Base-by-base conservation (phyloP, 1,140 invertebrate genomes). In the Drosophila subobscura region DNA sequence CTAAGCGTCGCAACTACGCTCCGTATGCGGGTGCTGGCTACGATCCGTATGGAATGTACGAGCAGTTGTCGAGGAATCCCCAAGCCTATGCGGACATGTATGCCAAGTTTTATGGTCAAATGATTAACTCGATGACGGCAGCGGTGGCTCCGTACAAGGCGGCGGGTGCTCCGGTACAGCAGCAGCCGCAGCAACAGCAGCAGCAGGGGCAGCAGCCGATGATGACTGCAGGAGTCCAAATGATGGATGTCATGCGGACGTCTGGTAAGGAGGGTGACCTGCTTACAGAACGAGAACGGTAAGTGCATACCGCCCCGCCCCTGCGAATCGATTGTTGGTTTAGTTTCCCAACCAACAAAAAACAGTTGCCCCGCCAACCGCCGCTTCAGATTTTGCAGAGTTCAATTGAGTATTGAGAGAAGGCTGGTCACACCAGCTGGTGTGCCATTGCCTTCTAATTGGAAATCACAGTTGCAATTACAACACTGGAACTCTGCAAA, bases 61-160 rank as follows among this genome's bases (percentile, higher is more conserved):
- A 97, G 91, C 95, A 96, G 89, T 92, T 97, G 76, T 93, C 95
- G 10, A 92, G 94, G 40, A 95, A 97, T 94, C 96, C 96, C 4
- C 93, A 94, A 52, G 94, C 94, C 37, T 97, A 97, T 92, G 93
- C 95, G 46, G 94, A 95, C 78, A 94, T 95, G 93, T 97, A 96
- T 91, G 93, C 95, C 72, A 95, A 95, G 91, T 95, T 96, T 89
- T 92, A 90, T 47, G 84, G 78, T 37, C 71, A 83, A 46, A 76
- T 89, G 75, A 64, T 86, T 5, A 77, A 76, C 49, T 77, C 77
- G 7, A 80, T 85, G 77, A 65, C 76, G 47, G 68, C 68, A 5
- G 76, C 71, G 4, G 67, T 65, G 2, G 74, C 51, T 52, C 33
- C 33, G 10, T 37, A 37, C 33, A 37, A 33, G 29, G 77, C 63